Percentiles rank a stretch among this genome's conserved stretches.
Evolutionary conservation across 2,888 invertebrate species (phyloP).

Genomic region (Buathra laborator): DNA sequence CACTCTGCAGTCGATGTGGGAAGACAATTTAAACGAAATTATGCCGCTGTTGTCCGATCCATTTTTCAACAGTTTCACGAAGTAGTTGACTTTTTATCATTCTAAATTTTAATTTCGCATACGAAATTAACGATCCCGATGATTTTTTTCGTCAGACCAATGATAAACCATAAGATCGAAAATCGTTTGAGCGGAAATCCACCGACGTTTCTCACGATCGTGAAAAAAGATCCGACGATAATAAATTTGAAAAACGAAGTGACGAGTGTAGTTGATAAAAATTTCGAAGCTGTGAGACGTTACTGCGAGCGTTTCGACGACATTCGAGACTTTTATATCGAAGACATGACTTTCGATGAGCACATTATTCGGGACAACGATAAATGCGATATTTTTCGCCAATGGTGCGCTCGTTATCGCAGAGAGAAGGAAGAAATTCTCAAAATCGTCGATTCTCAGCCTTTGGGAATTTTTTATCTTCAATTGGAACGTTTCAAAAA

Average conservation of each 20-base stretch:
- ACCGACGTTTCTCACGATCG: slow-evolving; percentile 90
- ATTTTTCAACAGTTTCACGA: slow-evolving; percentile 90
- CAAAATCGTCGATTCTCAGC: slow-evolving; percentile 89
- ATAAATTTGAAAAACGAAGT: slow-evolving; percentile 87
- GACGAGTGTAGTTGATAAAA: slow-evolving; percentile 87
- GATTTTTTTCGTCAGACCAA: slow-evolving; percentile 87
- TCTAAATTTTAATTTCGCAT: neutral
- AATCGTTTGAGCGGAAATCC: slow-evolving; percentile 91
- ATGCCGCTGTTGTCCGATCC: slow-evolving; percentile 91
- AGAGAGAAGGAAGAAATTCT: slow-evolving; percentile 90
- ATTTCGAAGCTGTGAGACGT: slow-evolving; percentile 88
- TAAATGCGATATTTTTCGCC: slow-evolving; percentile 87
- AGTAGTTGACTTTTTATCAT: slow-evolving; percentile 83
- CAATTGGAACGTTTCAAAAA: slow-evolving; percentile 91
- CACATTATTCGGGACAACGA: slow-evolving; percentile 88
- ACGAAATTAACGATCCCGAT: neutral
- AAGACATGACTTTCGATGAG: slow-evolving; percentile 89
- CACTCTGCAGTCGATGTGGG: slow-evolving; percentile 89
- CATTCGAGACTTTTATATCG: slow-evolving; percentile 90
- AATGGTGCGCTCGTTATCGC: slow-evolving; percentile 89
- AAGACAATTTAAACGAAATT: slow-evolving; percentile 89
- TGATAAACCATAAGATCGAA: slow-evolving; percentile 93
- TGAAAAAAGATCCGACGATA: slow-evolving; percentile 89
- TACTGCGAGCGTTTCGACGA: slow-evolving; percentile 89
- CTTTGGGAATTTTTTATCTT: slow-evolving; percentile 91